These are phyloP conservation scores for Seriola dumerili DNA, from an alignment of 2,113 vertebrate species.

Conservation along the genomic window DNA sequence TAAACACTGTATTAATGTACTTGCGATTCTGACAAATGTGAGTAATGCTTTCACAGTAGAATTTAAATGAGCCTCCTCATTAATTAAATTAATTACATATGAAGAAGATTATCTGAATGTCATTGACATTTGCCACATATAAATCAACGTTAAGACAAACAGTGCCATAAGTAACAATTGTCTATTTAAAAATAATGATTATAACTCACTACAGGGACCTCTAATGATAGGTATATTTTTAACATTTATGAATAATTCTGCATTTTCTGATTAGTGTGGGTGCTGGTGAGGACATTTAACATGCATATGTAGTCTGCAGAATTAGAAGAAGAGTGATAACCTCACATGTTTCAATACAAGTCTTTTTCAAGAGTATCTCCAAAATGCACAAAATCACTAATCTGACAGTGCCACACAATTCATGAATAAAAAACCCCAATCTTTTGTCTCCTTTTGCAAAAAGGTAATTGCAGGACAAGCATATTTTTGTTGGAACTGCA, in stretches of 20 bases:
- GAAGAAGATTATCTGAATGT: slow-evolving; percentile 12
- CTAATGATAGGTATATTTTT: background rate
- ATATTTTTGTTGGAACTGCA: background rate
- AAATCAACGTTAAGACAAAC: slow-evolving; percentile 7
- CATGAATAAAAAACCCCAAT: background rate
- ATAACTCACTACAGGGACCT: background rate
- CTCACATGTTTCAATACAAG: too few species aligned
- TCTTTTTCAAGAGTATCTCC: too few species aligned
- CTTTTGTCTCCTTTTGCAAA: background rate
- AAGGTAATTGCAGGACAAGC: background rate
- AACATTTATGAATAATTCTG: too few species aligned
- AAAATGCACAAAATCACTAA: background rate
- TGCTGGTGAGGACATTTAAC: background rate
- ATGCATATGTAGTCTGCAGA: too few species aligned
- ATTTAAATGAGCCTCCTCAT: background rate
- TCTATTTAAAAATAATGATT: slow-evolving; percentile 12
- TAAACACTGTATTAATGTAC: background rate
- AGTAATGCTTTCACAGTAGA: background rate
- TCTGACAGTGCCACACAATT: background rate
- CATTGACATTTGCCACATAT: slow-evolving; percentile 31
- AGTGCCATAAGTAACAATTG: background rate
- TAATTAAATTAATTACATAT: slow-evolving; percentile 9
- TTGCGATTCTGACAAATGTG: background rate
- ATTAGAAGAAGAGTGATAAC: too few species aligned
- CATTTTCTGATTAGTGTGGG: too few species aligned